Percentiles rank a stretch among this genome's conserved stretches.
Evolutionary conservation across 2,113 vertebrate species (phyloP).

Genomic region (Parus major): DNA sequence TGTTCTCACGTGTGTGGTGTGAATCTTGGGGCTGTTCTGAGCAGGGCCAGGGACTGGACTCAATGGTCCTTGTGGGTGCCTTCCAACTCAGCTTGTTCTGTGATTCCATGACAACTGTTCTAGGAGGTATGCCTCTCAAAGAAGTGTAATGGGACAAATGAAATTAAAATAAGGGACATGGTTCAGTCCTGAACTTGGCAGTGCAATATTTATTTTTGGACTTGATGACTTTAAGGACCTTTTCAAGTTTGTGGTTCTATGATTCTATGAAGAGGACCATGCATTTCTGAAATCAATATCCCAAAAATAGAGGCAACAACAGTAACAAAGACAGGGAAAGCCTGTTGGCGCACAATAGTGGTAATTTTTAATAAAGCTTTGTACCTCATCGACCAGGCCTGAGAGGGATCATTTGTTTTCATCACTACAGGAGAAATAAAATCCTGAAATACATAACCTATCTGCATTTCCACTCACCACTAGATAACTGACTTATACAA

Average conservation of each 20-base stretch:
- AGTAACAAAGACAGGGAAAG: not conserved
- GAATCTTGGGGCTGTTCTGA: not conserved
- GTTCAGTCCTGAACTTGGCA: not conserved
- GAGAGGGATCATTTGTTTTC: not conserved
- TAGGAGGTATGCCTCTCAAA: not conserved
- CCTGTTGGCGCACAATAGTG: not conserved
- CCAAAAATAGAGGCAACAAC: not conserved
- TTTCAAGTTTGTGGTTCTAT: not conserved
- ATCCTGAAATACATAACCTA: not conserved
- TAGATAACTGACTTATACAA: not conserved
- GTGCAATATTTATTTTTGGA: not conserved
- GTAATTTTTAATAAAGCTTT: not conserved
- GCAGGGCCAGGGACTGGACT: not conserved
- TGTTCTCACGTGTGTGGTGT: accelerated
- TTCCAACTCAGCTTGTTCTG: accelerated
- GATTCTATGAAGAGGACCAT: not conserved
- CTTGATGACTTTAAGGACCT: not conserved
- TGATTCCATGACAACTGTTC: not conserved
- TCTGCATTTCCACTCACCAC: not conserved
- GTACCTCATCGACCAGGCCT: not conserved
- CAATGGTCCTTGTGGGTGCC: too few species aligned
- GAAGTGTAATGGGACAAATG: not conserved
- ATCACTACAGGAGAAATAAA: not conserved
- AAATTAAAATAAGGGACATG: not conserved
- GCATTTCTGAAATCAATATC: not conserved